Conservation (phyloP, 2,888 invertebrate genomes). For the Hylaea fasciaria region DNA sequence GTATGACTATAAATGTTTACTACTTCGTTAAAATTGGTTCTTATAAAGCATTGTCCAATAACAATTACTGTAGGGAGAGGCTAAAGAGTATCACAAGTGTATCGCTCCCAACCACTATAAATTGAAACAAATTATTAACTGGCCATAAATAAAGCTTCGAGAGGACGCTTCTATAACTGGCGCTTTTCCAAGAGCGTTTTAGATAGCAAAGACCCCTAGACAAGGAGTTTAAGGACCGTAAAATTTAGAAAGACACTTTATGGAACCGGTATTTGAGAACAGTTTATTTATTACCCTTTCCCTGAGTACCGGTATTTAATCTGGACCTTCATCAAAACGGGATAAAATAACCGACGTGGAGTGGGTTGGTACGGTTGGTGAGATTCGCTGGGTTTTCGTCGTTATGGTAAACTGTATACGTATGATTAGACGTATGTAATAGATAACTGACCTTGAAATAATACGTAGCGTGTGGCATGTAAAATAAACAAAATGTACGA, state of each 20-base stretch:
- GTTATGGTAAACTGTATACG: too few relatives aligned
- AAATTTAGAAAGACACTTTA: conserved; percentile 1
- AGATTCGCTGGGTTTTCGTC: too few relatives aligned
- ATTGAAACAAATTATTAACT: conserved; percentile 80
- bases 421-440: too few relatives aligned
- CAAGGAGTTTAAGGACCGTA: conserved; percentile 8
- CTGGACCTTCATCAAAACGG: too few relatives aligned
- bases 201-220: conserved; percentile 65
- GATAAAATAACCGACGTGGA: too few relatives aligned
- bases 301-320: too few relatives aligned
- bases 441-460: too few relatives aligned
- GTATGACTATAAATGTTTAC: not conserved
- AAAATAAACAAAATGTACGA: too few relatives aligned
- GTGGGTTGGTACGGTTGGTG: too few relatives aligned
- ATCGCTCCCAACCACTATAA: conserved; percentile 47
- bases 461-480: too few relatives aligned
- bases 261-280: not conserved
- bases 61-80: conserved; percentile 24
- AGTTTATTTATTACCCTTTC: too few relatives aligned
- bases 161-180: conserved; percentile 68
- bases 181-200: conserved; percentile 71
- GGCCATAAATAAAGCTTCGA: conserved; percentile 74
- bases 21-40: too few relatives aligned
- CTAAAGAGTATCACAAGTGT: conserved; percentile 28
- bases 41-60: conserved; percentile 11